These are phyloP conservation scores for Pogonognathellus flavescens DNA, from an alignment of 1,140 invertebrate genomes.

Conservation along the genomic window DNA sequence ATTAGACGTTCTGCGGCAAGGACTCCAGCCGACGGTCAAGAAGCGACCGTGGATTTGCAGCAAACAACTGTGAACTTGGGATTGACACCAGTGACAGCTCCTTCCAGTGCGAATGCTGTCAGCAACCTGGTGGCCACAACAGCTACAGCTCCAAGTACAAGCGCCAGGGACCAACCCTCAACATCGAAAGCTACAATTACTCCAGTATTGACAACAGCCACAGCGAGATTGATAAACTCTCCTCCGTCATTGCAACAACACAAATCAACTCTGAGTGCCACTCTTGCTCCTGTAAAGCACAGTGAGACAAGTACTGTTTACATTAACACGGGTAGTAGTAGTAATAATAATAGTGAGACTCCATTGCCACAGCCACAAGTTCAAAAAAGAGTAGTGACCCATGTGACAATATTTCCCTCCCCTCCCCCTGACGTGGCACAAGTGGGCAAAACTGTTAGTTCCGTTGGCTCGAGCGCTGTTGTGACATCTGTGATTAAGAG, in stretches of 20 bases:
- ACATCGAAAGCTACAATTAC: slow-evolving; percentile 18
- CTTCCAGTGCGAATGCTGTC: not conserved
- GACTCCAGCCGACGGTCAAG: slow-evolving; percentile 65
- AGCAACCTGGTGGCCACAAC: not conserved
- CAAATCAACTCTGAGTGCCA: slow-evolving; percentile 56
- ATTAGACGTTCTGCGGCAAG: slow-evolving; percentile 41
- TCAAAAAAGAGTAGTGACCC: slow-evolving; percentile 66
- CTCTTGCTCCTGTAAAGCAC: slow-evolving; percentile 42
- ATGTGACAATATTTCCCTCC: slow-evolving; percentile 67
- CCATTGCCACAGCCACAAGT: slow-evolving; percentile 54
- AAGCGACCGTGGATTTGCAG: slow-evolving; percentile 52
- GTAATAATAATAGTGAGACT: slow-evolving; percentile 48
- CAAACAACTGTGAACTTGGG: not conserved
- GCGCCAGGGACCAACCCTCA: slow-evolving; percentile 38
- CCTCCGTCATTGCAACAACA: slow-evolving; percentile 34
- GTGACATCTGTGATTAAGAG: slow-evolving; percentile 28
- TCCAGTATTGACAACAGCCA: slow-evolving; percentile 46
- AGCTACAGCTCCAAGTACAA: slow-evolving; percentile 7
- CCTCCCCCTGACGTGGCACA: slow-evolving; percentile 62
- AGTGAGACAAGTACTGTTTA: slow-evolving; percentile 57
- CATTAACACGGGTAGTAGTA: slow-evolving; percentile 53
- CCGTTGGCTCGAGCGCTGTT: slow-evolving; percentile 24
- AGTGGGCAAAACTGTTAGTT: slow-evolving; percentile 49
- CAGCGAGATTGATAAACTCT: slow-evolving; percentile 41
- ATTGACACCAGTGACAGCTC: not conserved